Evolutionary conservation across 2,797 vertebrate species (phyloP).

Genomic region (Periophthalmus magnuspinnatus): DNA sequence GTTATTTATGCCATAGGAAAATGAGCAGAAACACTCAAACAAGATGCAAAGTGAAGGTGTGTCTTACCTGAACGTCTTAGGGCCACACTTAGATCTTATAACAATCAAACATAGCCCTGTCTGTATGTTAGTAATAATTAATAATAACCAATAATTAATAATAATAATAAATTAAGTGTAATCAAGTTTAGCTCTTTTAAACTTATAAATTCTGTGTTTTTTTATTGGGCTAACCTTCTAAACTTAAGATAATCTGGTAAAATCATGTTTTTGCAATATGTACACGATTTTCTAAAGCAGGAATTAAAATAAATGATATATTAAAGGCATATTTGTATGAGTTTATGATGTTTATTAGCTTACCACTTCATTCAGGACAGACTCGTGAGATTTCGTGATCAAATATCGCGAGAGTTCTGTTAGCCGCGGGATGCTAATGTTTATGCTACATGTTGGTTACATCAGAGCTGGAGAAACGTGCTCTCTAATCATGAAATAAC

Average conservation of each 20-base stretch:
- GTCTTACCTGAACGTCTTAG: constrained; percentile 27
- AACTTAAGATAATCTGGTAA: neutral
- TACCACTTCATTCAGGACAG: neutral
- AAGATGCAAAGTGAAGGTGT: constrained; percentile 79
- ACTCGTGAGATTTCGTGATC: neutral
- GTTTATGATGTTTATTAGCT: neutral
- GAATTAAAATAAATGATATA: neutral
- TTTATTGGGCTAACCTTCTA: neutral
- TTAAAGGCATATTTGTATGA: neutral
- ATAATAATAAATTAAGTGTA: too few relatives aligned
- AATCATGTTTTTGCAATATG: neutral
- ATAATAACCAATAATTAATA: neutral
- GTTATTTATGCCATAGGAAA: constrained; percentile 78
- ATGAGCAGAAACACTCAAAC: constrained; percentile 73
- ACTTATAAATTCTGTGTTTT: neutral
- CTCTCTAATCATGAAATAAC: constrained; percentile 31
- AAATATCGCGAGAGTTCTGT: constrained; percentile 60
- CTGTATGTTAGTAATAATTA: neutral
- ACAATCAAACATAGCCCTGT: neutral
- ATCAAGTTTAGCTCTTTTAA: neutral
- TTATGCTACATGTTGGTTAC: constrained; percentile 41
- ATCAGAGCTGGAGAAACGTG: constrained; percentile 19
- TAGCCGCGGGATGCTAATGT: constrained; percentile 26
- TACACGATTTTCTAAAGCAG: neutral
- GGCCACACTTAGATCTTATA: constrained; percentile 18